Evolutionary conservation across 2,888 invertebrate species (phyloP).

Genomic region (Trissolcus brochymenae): DNA sequence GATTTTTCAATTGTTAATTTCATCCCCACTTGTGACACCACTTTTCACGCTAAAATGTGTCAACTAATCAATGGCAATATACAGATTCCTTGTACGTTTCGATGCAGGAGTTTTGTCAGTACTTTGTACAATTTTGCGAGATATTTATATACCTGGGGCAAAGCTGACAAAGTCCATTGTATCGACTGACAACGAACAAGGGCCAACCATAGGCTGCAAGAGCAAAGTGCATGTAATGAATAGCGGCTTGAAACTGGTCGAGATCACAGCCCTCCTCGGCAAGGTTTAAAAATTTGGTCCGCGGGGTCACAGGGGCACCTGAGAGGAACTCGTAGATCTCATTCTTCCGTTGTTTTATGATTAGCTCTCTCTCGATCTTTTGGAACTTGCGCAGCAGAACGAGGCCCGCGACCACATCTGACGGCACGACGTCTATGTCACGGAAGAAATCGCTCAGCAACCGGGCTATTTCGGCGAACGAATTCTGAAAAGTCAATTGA

Average conservation of each 20-base stretch:
- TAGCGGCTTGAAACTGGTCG: conserved; percentile 83
- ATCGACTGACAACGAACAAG: conserved; percentile 86
- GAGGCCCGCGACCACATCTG: conserved; percentile 90
- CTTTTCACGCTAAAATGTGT: too few species aligned
- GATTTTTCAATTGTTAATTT: neutral
- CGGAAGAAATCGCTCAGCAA: conserved; percentile 91
- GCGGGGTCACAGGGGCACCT: conserved; percentile 88
- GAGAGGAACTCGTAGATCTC: conserved; percentile 91
- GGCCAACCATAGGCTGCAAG: conserved; percentile 94
- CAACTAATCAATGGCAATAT: too few species aligned
- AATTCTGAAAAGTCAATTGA: conserved; percentile 79
- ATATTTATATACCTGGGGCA: conserved; percentile 79
- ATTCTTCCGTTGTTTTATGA: conserved; percentile 86
- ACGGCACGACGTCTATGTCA: conserved; percentile 91
- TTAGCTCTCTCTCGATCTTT: conserved; percentile 85
- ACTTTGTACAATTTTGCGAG: neutral
- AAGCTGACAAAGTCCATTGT: conserved; percentile 84
- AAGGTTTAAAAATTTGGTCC: conserved; percentile 87
- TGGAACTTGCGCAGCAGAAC: conserved; percentile 88
- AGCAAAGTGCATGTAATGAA: conserved; percentile 91
- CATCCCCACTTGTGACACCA: neutral
- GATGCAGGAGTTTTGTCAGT: too few species aligned
- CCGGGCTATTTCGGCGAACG: conserved; percentile 89
- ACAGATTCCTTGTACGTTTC: too few species aligned
- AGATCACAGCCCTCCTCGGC: conserved; percentile 83